phyloP scores from a whole-genome alignment of 1,140 invertebrate species.

The Episyrphus balteatus region DNA sequence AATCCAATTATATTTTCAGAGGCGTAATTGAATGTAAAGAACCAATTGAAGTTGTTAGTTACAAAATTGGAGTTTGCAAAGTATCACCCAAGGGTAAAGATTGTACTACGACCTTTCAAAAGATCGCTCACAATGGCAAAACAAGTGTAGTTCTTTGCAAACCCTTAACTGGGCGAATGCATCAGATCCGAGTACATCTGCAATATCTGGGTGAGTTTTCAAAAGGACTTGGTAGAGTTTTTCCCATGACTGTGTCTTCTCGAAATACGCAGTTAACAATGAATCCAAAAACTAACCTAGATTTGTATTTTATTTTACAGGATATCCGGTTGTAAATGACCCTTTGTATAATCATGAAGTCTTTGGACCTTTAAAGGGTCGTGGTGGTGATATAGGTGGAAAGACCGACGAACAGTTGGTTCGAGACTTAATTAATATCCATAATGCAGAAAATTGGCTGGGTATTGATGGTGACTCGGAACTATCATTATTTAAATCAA shows the following conservation, averaged over 20 bases:
- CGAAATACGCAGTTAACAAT: too few relatives aligned
- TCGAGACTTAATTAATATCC: conserved; percentile 76
- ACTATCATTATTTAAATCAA: conserved; percentile 59
- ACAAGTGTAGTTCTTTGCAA: conserved; percentile 88
- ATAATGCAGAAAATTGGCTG: conserved; percentile 88
- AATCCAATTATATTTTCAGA: conserved; percentile 42
- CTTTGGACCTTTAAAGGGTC: conserved; percentile 85
- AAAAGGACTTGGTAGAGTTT: too few relatives aligned
- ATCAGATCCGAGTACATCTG: conserved; percentile 97
- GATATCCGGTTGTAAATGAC: conserved; percentile 95
- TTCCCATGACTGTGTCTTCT: too few relatives aligned
- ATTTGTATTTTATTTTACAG: conserved; percentile 39
- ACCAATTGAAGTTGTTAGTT: conserved; percentile 87
- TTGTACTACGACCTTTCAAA: conserved; percentile 80
- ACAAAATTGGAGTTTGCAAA: conserved; percentile 91
- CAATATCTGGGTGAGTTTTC: conserved; percentile 80
- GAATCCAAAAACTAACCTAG: too few relatives aligned
- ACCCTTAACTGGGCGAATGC: conserved; percentile 92
- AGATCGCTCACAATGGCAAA: conserved; percentile 73
- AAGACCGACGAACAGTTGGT: conserved; percentile 87
- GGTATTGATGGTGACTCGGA: conserved; percentile 84
- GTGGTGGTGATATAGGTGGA: conserved; percentile 80
- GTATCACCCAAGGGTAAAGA: conserved; percentile 83
- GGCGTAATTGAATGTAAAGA: conserved; percentile 74
- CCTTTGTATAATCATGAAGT: conserved; percentile 88